A percentile compares a stretch with the other conserved stretches of the same genome.
Conservation (phyloP, 2,113 vertebrate genomes). For the Columba livia region DNA sequence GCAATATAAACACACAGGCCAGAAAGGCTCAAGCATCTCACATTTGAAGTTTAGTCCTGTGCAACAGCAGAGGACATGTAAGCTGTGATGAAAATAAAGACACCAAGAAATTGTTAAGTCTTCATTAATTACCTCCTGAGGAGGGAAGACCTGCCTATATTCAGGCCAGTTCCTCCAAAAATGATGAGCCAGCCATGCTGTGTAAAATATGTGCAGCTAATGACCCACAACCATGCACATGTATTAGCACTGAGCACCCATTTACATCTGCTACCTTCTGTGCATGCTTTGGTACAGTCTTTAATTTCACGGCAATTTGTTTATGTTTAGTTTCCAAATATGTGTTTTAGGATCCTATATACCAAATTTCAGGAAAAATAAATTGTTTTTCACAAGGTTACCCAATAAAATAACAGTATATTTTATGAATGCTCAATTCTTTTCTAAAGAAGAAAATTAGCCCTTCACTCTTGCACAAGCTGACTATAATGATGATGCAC, state of each 20-base stretch:
- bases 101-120: neutral
- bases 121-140: neutral
- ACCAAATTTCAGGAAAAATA: neutral
- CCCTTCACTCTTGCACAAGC: neutral
- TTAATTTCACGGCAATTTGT: neutral
- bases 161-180: neutral
- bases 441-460: constrained; percentile 2
- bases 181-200: neutral
- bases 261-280: neutral
- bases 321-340: neutral
- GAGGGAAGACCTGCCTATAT: neutral
- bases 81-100: neutral
- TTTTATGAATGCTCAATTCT: neutral
- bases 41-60: neutral
- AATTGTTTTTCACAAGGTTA: neutral
- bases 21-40: neutral
- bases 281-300: neutral
- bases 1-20: neutral
- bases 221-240: accelerated
- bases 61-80: neutral
- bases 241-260: neutral
- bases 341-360: neutral
- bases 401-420: neutral
- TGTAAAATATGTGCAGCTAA: accelerated
- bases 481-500: neutral